phyloP scores from a whole-genome alignment of 2,113 vertebrate genomes.

The Thryonomys swinderianus region DNA sequence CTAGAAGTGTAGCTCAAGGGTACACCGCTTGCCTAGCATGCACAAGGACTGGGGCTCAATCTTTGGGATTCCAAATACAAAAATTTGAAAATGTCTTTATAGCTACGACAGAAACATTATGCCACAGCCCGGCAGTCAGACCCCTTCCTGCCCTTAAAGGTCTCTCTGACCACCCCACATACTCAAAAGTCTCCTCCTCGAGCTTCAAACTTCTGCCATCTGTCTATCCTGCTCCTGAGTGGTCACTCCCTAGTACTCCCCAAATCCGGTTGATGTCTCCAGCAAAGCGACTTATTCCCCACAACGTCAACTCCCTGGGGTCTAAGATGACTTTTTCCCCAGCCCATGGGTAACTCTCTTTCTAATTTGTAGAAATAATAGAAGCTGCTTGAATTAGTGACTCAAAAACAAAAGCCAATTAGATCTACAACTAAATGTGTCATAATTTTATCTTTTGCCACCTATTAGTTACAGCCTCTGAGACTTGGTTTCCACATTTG shows the following conservation, averaged over 20 bases:
- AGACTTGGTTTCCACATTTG: not conserved
- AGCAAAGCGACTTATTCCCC: not conserved
- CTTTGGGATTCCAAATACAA: not conserved
- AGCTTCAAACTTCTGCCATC: not conserved
- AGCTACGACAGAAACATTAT: not conserved
- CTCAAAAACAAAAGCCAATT: not conserved
- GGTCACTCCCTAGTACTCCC: not conserved
- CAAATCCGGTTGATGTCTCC: not conserved
- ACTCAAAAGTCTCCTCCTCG: not conserved
- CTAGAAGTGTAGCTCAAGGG: not conserved
- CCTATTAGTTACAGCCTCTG: not conserved
- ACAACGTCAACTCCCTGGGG: not conserved
- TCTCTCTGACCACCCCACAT: not conserved
- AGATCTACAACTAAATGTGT: not conserved
- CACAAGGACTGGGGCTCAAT: not conserved
- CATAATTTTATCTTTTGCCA: not conserved
- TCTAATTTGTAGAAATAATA: not conserved
- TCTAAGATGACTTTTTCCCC: not conserved
- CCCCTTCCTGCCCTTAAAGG: not conserved
- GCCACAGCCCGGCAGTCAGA: not conserved
- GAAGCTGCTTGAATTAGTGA: not conserved
- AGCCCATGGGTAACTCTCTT: too few relatives aligned
- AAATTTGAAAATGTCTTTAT: not conserved
- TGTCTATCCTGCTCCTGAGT: not conserved
- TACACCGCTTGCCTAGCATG: not conserved